Base-by-base conservation (phyloP, 2,888 invertebrate genomes). In the Caenorhabditis uteleia region DNA sequence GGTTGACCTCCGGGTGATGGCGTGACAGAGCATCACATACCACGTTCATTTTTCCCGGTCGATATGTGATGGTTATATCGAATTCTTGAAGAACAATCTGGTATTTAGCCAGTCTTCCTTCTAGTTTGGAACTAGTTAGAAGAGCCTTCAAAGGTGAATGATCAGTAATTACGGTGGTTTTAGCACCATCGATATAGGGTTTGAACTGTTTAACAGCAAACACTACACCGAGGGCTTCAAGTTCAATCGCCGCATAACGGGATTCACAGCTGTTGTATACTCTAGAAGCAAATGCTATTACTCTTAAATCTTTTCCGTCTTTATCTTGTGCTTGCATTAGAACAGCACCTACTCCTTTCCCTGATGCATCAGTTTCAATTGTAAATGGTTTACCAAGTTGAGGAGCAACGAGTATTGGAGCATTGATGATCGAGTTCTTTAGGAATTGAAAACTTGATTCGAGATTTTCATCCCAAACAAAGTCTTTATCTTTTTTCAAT, bases 11-110 rank as follows among this genome's bases (percentile, higher is more conserved):
- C 8, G 46, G 46, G 8, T 29, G 34, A 43, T 57, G 53, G 20
- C 75, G 46, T 6, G 54, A 54, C 10, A 77, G 39, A 10, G 59
- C 54, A 29, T 77, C 77, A 25, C 55, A 51, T 1, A 70, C 44
- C 10, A 21, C 27, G 38, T 77, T 77, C 27, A n/a, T 14, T 26
- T 50, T 50, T 10, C 77, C 77, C 2, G 51, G 44, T 8, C 77
- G 45, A 31, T 75, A 70, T 6, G 29, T 40, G 3, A 77, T 67
- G 12, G 42, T 25, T 10, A 77, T 25, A 31, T 72, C 45, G 44
- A 20, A 62, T 34, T 51, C 59, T 34, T 48, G 47, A 7, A 67
- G 27, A 4, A 49, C 40, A 1, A 64, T 23, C 31, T 64, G 59
- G 34, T 48, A 66, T 18, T 55, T 51, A 10, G 53, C 51, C 16